Evolutionary conservation across 2,113 vertebrate genomes (phyloP).

Genomic region (human (Homo sapiens)): DNA sequence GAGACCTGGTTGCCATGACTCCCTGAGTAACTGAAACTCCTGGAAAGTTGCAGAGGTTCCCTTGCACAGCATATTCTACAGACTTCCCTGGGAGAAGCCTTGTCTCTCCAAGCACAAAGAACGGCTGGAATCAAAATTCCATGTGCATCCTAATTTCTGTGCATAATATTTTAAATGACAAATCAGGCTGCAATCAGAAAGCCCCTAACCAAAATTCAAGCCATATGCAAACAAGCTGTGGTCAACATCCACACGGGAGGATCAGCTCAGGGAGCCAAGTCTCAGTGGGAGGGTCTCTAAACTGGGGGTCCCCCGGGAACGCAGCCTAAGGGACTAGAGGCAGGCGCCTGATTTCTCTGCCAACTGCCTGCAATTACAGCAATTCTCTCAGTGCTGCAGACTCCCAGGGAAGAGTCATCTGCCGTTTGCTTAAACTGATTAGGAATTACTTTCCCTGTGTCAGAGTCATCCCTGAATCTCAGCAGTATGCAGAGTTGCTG

Average conservation of each 20-base stretch:
- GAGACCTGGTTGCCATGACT: not conserved
- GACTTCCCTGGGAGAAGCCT: not conserved
- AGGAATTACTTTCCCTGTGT: constrained; percentile 65
- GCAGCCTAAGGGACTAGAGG: constrained; percentile 50
- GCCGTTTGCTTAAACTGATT: constrained; percentile 70
- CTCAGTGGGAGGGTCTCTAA: constrained; percentile 15
- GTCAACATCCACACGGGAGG: not conserved
- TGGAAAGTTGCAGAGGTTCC: not conserved
- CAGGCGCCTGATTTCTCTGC: constrained; percentile 69
- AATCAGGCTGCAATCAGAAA: constrained; percentile 59
- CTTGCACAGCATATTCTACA: not conserved
- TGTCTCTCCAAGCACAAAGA: constrained; percentile 37
- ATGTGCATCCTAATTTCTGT: constrained; percentile 24
- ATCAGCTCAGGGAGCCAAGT: constrained; percentile 13
- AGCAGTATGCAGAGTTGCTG: not conserved
- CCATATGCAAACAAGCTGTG: not conserved
- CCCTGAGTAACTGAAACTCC: not conserved
- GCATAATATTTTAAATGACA: constrained; percentile 54
- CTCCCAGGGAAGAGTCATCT: constrained; percentile 65
- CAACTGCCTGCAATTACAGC: constrained; percentile 71
- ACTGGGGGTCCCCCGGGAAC: not conserved
- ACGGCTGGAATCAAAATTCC: constrained; percentile 53
- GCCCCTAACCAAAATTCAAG: constrained; percentile 49
- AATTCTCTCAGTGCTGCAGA: constrained; percentile 50
- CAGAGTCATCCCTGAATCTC: constrained; percentile 41